phyloP scores from a whole-genome alignment of 2,888 invertebrate species.

The Hydropsyche betteni region DNA sequence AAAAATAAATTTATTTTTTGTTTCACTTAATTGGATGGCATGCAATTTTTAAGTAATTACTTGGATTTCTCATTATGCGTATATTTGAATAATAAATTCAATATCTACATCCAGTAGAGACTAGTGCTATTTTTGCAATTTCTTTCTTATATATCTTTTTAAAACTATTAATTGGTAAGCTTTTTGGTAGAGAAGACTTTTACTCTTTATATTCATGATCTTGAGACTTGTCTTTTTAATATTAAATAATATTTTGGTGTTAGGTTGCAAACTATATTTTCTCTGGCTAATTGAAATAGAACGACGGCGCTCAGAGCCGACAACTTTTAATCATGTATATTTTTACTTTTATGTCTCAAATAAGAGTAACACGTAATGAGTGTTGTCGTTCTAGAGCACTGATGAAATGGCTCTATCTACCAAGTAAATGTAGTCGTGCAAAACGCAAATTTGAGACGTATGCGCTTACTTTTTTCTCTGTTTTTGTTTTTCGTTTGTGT shows the following conservation, averaged over 20 bases:
- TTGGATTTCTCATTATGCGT: no score
- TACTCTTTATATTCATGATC: constrained; percentile 14
- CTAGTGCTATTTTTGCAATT: constrained; percentile 28
- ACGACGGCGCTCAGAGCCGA: background rate
- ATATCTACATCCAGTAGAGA: constrained; percentile 16
- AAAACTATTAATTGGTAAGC: constrained; percentile 1
- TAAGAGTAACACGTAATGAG: constrained; percentile 2
- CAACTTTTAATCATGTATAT: background rate
- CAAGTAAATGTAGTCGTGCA: constrained; percentile 30
- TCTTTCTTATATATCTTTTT: constrained; percentile 24
- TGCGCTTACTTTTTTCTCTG: constrained; percentile 37
- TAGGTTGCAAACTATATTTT: constrained; percentile 32
- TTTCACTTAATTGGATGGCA: constrained; percentile 16
- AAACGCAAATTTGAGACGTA: constrained; percentile 35
- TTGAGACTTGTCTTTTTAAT: constrained; percentile 1
- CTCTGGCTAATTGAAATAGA: constrained; percentile 24
- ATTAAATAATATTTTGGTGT: constrained; percentile 13
- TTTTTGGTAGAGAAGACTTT: constrained; percentile 17
- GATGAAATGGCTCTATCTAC: constrained; percentile 25
- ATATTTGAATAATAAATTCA: constrained; percentile 20
- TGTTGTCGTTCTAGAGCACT: constrained; percentile 24
- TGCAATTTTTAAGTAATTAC: constrained; percentile 9
- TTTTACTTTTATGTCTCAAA: background rate
- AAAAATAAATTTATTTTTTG: no score
- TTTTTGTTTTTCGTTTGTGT: constrained; percentile 31